A percentile compares a stretch with the other conserved stretches of the same genome.
phyloP scores from a whole-genome alignment of 1,140 invertebrate genomes.

The Leptoteleia sp. region DNA sequence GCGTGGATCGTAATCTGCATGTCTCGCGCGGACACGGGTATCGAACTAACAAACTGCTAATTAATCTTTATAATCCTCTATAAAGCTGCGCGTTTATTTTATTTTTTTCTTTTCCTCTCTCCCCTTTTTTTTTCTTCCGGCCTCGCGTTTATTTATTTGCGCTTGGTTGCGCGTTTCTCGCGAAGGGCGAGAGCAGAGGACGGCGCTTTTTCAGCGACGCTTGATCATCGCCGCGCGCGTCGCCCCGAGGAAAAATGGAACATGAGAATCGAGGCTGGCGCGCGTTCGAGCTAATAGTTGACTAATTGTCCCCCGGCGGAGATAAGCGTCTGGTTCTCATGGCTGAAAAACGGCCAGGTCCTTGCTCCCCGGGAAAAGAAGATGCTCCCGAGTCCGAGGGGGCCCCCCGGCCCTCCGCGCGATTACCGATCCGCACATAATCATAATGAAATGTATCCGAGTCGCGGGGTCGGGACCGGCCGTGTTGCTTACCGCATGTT shows the following conservation, averaged over 20 bases:
- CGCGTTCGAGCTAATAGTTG: conserved; percentile 58
- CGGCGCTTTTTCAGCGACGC: conserved; percentile 21
- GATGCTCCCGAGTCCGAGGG: background rate
- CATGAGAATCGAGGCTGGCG: conserved; percentile 43
- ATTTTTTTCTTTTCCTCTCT: too few relatives aligned
- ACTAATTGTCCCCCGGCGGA: conserved; percentile 51
- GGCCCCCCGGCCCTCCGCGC: conserved; percentile 2
- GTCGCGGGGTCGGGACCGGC: conserved; percentile 50
- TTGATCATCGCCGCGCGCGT: conserved; percentile 22
- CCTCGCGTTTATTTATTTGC: too few relatives aligned
- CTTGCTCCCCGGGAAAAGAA: conserved; percentile 13
- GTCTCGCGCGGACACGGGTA: conserved; percentile 22
- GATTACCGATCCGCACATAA: conserved; percentile 73
- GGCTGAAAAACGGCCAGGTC: conserved; percentile 49
- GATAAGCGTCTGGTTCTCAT: conserved; percentile 66
- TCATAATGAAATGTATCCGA: conserved; percentile 76
- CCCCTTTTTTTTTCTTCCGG: too few relatives aligned
- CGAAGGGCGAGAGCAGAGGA: conserved; percentile 16
- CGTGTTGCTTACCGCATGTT: conserved; percentile 72
- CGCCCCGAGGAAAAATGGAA: conserved; percentile 43
- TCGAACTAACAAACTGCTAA: conserved; percentile 57
- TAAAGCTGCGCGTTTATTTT: conserved; percentile 42
- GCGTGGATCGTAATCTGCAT: conserved; percentile 49
- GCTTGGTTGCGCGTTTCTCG: conserved; percentile 30
- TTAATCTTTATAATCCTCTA: conserved; percentile 60